Evolutionary conservation across 2,113 vertebrate genomes (phyloP).

Genomic region (Macheiramphus alcinus): DNA sequence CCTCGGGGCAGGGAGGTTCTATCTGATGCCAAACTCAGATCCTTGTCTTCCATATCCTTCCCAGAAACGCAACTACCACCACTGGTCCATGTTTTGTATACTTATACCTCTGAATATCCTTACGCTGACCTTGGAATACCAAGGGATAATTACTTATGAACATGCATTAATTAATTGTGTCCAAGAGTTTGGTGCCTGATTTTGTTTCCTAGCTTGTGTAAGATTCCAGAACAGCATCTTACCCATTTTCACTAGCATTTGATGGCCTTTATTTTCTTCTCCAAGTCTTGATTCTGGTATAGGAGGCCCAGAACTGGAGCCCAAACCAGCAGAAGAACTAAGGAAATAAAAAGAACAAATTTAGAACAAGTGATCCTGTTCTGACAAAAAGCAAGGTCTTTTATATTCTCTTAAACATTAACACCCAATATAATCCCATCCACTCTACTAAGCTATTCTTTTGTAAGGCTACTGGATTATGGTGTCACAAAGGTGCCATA

Average conservation of each 20-base stretch:
- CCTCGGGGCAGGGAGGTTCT: accelerated
- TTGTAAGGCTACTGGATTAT: neutral
- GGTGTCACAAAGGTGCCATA: neutral
- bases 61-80: neutral
- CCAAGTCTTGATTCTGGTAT: constrained; percentile 83
- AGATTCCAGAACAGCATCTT: constrained; percentile 13
- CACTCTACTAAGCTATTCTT: neutral
- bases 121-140: neutral
- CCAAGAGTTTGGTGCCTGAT: neutral
- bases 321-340: constrained; percentile 86
- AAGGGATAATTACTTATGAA: neutral
- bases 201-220: neutral
- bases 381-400: neutral
- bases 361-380: neutral
- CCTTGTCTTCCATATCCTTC: neutral
- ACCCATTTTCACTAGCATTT: constrained; percentile 89
- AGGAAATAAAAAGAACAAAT: neutral
- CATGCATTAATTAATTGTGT: neutral
- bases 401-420: neutral
- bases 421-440: neutral
- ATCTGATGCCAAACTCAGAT: neutral
- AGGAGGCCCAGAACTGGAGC: constrained; percentile 75
- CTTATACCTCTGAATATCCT: neutral
- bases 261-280: constrained; percentile 96
- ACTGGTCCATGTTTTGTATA: neutral